Base-by-base conservation (phyloP, 2,888 invertebrate genomes). In the Tenthredo distinguenda region DNA sequence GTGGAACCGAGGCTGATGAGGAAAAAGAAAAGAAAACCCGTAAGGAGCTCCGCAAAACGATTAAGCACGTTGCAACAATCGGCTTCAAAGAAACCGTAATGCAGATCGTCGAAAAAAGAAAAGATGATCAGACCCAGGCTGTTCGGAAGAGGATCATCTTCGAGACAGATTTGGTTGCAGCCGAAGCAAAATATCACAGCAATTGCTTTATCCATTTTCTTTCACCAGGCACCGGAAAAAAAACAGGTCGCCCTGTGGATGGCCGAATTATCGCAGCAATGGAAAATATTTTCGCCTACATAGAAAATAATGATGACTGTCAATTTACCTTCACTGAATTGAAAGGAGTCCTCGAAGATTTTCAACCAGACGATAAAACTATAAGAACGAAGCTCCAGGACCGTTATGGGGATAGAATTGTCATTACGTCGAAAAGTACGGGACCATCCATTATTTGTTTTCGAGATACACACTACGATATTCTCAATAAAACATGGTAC, bases 161-260 rank as follows among this genome's bases (percentile, higher is more conserved):
- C 85, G 88, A 90, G 87, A 86, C 87, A 86, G 89, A 90, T 87
- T 90, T 90, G 88, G 88, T 90, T 86, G 89, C 89, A 90, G 88
- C 89, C 85, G 88, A 90, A 62, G 92, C 91, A 89, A 91, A 91
- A 76, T 92, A 92, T 88, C 90, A 92, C 89, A 37, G 84, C 15
- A 87, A 90, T 88, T 92, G 91, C 85, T 90, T 89, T 86, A 86
- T 12, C 88, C 86, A 84, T 31, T 92, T 92, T 85, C 79, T 91
- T 84, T 91, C 86, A 90, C 91, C 90, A 68, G 74, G 84, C 77
- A 91, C 89, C 88, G 90, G 91, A 37, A 85, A 21, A 91, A 89
- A 91, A 91, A 81, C 89, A 43, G 91, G 91, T 88, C 91, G 91
- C 90, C 91, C 91, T 88, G 50, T 91, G 91, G 88, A 88, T 85